Percentiles rank a stretch among this genome's conserved stretches.
Evolutionary conservation across 2,113 vertebrate species (phyloP).

Genomic region (Brachyistius frenatus): DNA sequence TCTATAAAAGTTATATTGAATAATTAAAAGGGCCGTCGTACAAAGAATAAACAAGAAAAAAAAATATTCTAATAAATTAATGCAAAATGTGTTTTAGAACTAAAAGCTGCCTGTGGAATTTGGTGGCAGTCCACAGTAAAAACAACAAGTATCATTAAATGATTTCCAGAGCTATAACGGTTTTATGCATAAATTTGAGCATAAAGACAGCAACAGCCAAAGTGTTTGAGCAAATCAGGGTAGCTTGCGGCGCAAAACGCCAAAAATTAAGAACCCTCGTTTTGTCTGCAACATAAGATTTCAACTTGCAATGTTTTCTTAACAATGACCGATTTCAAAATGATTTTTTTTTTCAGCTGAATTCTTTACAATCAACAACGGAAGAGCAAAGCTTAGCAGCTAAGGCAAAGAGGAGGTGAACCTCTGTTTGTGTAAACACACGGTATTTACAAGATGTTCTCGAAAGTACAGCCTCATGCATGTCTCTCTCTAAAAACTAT

Average conservation of each 20-base stretch:
- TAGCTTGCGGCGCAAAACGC: not conserved
- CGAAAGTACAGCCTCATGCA: not conserved
- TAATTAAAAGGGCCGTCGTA: no score
- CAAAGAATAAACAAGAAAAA: not conserved
- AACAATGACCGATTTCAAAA: not conserved
- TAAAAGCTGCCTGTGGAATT: no score
- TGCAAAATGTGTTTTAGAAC: no score
- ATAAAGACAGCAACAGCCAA: not conserved
- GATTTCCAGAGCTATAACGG: slow-evolving; percentile 23
- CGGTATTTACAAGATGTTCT: not conserved
- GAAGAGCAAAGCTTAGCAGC: not conserved
- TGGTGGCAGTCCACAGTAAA: slow-evolving; percentile 23
- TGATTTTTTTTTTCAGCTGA: not conserved
- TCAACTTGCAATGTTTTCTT: not conserved
- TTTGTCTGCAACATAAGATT: not conserved
- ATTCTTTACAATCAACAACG: not conserved
- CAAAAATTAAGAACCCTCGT: not conserved
- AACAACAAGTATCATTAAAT: slow-evolving; percentile 30
- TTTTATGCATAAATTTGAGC: slow-evolving; percentile 8
- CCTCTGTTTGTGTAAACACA: not conserved
- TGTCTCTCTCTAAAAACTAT: not conserved
- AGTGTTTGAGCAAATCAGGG: not conserved
- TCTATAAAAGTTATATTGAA: no score
- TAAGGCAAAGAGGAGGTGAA: not conserved
- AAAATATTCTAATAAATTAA: not conserved